Base-by-base conservation (phyloP, 2,797 vertebrate genomes). In the Takifugu rubripes region DNA sequence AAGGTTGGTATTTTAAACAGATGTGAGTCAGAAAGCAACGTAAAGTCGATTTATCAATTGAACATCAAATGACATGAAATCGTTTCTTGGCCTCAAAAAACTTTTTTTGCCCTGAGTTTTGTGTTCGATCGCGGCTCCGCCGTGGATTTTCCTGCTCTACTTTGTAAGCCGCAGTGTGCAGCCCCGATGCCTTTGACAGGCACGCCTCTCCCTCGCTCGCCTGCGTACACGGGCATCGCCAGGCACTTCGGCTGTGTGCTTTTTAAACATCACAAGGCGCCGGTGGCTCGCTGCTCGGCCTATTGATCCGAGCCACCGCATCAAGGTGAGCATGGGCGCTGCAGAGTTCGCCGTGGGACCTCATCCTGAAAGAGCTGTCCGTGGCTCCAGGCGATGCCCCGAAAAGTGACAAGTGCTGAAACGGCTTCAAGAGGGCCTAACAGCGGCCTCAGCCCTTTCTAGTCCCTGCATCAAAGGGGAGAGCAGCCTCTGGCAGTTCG, bases 251-350 rank as follows among this genome's bases (percentile, higher is more conserved):
- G 70, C 81, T 85, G 59, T 79, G 79, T 40, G 36, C 36, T 86
- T 84, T 78, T 83, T 78, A 66, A 83, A 86, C 86, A 87, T 89
- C 86, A 84, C 82, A 88, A 81, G 46, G 85, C 81, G 86, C 88
- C 85, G 88, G 84, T 79, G 80, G 84, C 85, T 87, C 84, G 74
- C 80, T 79, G 82, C 84, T 85, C 83, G 69, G 71, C 72, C 80
- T 89, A 91, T 90, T 86, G 90, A 90, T 91, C 84, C 83, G 72
- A 84, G 86, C 89, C 87, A 87, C 86, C 84, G 89, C 88, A 90
- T 91, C 89, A 91, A 91, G 90, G 87, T 78, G 83, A 84, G 83
- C 80, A 77, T 83, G 78, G 75, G 82, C 53, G 81, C 78, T 75
- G 78, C 79, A 61, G 61, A 76, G 82, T 78, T 81, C 82, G 84